phyloP scores from a whole-genome alignment of 2,113 vertebrate genomes.

The Eulacestoma nigropectus region DNA sequence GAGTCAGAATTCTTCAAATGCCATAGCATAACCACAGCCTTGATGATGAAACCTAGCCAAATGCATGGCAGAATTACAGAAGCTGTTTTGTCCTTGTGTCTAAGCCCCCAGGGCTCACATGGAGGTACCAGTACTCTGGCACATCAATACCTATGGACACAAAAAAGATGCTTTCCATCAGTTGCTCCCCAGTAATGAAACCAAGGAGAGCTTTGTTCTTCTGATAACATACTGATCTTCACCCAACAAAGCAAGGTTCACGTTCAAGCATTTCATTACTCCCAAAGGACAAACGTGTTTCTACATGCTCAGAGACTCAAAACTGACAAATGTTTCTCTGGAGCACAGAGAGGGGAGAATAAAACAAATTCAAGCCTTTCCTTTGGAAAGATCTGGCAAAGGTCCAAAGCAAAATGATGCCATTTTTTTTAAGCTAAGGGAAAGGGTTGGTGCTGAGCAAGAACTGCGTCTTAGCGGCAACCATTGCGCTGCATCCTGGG shows the following conservation, averaged over 20 bases:
- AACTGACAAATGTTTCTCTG: background rate
- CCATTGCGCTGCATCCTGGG: fast-evolving
- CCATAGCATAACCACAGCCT: background rate
- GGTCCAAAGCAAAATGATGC: background rate
- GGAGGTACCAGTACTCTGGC: background rate
- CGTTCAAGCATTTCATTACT: background rate
- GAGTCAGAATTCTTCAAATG: background rate
- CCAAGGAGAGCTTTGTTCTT: background rate
- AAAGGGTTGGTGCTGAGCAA: background rate
- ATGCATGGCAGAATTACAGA: background rate
- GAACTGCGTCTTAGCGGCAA: background rate
- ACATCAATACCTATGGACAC: background rate
- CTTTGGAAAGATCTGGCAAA: background rate
- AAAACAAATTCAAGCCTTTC: background rate
- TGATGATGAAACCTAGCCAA: background rate
- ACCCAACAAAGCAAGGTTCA: background rate
- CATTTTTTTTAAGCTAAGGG: background rate
- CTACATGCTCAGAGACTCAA: background rate
- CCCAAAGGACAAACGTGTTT: background rate
- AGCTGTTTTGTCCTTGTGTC: background rate
- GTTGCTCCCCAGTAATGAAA: background rate
- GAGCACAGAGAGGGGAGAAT: background rate
- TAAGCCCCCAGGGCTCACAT: background rate
- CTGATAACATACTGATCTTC: background rate
- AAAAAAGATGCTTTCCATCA: background rate